Evolutionary conservation across 92 coral and sea anemone genomes (phyloP), one percentile per base, ranked within the genome.

Genomic region (Phenganax stokvisi): DNA sequence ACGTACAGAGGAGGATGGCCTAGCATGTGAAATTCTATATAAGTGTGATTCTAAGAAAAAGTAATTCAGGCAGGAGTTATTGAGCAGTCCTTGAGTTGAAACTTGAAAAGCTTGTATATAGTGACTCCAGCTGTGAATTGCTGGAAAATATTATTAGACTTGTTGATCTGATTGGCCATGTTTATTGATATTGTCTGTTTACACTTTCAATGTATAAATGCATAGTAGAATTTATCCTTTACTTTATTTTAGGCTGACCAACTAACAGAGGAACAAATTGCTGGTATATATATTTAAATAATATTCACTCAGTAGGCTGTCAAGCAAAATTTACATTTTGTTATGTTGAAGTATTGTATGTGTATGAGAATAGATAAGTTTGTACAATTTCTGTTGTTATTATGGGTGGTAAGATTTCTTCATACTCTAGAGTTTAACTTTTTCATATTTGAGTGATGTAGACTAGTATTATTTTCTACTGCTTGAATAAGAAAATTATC

Each of bases 261-360:
- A 83, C 84, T 92, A 8, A 90, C 97, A 83, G 97, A 92, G 56
- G 97, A 92, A 52, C 96, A 92, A 75, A 92, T 92, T 74, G 97
- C 97, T 64, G 97, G 97, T 89, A 68, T 79, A 88, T 83, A 54
- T 0, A 30, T 68, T 12, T 30, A 68, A 30, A 68, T 8, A 30
- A 68, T 1, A 61, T 17, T 9, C 13, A 53, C 73, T 68, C 54
- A 10, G 73, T 68, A 27, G 73, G 73, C 47, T 68, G 73, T 37
- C 73, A 68, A 37, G 9, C 73, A 68, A 68, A 68, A 68, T 68
- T 68, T 68, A 68, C 54, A 68, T 68, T 68, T 68, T 68, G 37
- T n/a, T 29, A 30, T 37, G 31, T 68, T 30, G 73, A n/a, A 30
- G 54, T 12, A n/a, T n/a, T 68, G 73, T 68, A n/a, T 37, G 7